Conservation (phyloP, 1,140 invertebrate species). For the Drosophila kohkoa region DNA sequence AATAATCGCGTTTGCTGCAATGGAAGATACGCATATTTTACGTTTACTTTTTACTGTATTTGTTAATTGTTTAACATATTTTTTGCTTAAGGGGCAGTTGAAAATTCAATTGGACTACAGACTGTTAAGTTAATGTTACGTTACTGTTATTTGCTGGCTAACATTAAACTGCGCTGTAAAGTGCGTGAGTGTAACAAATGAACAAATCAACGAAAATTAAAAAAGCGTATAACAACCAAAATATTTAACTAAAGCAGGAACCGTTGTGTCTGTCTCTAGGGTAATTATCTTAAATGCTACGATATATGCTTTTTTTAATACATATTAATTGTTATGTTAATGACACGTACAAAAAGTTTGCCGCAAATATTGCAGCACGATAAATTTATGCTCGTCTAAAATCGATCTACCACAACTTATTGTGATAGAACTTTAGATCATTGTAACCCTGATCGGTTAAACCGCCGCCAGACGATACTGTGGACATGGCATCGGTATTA, state of each 20-base stretch:
- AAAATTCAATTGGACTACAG: conserved; percentile 57
- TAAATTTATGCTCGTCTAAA: conserved; percentile 6
- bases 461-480: conserved; percentile 64
- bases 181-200: conserved; percentile 78
- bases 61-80: conserved; percentile 26
- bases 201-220: conserved; percentile 65
- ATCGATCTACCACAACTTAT: conserved; percentile 87
- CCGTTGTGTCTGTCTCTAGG: conserved; percentile 55
- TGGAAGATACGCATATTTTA: conserved; percentile 73
- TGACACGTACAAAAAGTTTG: conserved; percentile 64
- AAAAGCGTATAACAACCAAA: conserved; percentile 59
- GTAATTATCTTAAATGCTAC: conserved; percentile 38
- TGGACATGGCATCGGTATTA: conserved; percentile 74
- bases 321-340: conserved; percentile 49
- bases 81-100: conserved; percentile 22
- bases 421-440: conserved; percentile 88
- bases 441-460: conserved; percentile 87
- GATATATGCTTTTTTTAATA: conserved; percentile 34
- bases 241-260: conserved; percentile 66
- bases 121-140: conserved; percentile 43
- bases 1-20: conserved; percentile 80
- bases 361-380: conserved; percentile 52
- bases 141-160: conserved; percentile 50
- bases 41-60: conserved; percentile 9
- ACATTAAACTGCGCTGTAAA: conserved; percentile 54